Conservation (phyloP, 2,797 vertebrate species). For the Harpagifer antarcticus region DNA sequence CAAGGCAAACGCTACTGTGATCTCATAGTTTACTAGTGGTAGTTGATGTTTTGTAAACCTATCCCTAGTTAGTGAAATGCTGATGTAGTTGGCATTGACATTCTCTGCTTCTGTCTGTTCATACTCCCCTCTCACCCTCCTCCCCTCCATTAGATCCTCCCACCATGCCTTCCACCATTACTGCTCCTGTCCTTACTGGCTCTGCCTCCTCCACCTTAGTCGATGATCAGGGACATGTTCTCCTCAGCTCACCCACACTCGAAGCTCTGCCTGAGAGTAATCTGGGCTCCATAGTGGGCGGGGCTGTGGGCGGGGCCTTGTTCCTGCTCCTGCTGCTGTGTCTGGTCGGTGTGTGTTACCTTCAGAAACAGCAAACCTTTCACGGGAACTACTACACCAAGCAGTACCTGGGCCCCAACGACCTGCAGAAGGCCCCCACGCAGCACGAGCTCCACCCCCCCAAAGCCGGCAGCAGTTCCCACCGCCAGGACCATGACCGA, state of each 20-base stretch:
- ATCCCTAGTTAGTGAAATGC: constrained; percentile 76
- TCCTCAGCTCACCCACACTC: constrained; percentile 92
- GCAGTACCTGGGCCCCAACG: constrained; percentile 92
- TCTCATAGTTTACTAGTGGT: constrained; percentile 50
- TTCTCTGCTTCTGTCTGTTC: constrained; percentile 95
- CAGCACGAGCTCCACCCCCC: constrained; percentile 89
- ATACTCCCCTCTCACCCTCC: constrained; percentile 86
- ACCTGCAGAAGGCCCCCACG: constrained; percentile 93
- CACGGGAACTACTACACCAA: constrained; percentile 97
- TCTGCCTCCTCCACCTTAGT: constrained; percentile 89
- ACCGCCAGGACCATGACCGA: constrained; percentile 90
- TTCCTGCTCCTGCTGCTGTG: constrained; percentile 94
- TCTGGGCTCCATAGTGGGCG: constrained; percentile 94
- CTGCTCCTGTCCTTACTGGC: constrained; percentile 91
- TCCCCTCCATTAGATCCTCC: constrained; percentile 98
- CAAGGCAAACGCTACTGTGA: constrained; percentile 49
- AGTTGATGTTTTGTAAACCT: constrained; percentile 64
- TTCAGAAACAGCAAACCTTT: constrained; percentile 93
- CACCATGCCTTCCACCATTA: constrained; percentile 93
- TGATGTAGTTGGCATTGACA: constrained; percentile 94
- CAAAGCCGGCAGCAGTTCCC: constrained; percentile 87
- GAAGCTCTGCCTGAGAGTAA: constrained; percentile 92
- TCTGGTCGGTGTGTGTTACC: constrained; percentile 90
- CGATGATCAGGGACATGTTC: constrained; percentile 86
- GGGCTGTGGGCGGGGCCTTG: constrained; percentile 95